Evolutionary conservation across 2,113 vertebrate genomes (phyloP).

Genomic region (Aphelocoma coerulescens): DNA sequence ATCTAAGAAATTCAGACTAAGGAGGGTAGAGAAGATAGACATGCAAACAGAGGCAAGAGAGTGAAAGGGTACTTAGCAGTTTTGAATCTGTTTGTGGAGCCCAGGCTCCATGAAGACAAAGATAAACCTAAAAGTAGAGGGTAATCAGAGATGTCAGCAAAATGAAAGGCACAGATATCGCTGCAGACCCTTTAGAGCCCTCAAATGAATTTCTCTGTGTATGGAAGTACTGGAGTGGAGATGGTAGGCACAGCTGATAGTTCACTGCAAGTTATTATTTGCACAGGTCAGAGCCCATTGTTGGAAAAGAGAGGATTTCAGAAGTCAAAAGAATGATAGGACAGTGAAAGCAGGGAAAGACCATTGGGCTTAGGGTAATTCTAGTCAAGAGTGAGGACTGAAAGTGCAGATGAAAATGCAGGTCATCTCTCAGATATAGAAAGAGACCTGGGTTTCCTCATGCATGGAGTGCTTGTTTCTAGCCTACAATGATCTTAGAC

Average conservation of each 20-base stretch:
- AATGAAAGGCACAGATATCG: not conserved
- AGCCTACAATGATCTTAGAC: not conserved
- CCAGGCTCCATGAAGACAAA: not conserved
- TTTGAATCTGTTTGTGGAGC: not conserved
- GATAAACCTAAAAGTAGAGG: not conserved
- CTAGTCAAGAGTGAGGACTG: not conserved
- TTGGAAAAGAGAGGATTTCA: not conserved
- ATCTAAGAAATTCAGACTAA: not conserved
- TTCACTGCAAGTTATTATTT: not conserved
- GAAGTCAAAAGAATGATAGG: not conserved
- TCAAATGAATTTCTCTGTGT: not conserved
- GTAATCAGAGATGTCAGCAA: not conserved
- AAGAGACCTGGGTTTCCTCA: not conserved
- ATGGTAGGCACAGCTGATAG: not conserved
- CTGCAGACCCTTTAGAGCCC: not conserved
- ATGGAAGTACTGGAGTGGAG: not conserved
- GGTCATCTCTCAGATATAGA: not conserved
- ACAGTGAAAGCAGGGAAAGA: not conserved
- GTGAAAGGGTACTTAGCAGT: not conserved
- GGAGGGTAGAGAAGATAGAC: not conserved
- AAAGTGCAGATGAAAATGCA: not conserved
- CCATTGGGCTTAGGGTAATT: not conserved
- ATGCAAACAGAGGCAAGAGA: not conserved
- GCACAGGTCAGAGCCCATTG: not conserved
- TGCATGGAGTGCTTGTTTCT: not conserved